Percentiles rank a stretch among this genome's conserved stretches.
Evolutionary conservation across 2,113 vertebrate species (phyloP).

Genomic region (Eclectus roratus): DNA sequence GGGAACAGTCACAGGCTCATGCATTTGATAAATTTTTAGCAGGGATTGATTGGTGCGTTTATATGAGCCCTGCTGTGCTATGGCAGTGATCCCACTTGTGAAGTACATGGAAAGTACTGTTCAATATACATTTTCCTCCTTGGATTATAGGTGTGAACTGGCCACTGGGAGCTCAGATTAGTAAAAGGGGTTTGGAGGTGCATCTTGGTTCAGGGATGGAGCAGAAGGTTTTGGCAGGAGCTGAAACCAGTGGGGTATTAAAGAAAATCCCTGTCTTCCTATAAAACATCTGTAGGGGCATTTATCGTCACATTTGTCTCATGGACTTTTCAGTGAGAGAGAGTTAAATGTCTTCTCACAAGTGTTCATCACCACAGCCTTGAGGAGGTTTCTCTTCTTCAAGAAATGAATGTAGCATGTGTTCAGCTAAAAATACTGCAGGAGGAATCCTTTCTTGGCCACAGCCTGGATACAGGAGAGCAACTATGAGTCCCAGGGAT

Average conservation of each 20-base stretch:
- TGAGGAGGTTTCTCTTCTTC: constrained; percentile 30
- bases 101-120: not conserved
- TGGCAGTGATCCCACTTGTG: not conserved
- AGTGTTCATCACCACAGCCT: not conserved
- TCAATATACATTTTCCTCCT: not conserved
- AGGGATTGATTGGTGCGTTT: not conserved
- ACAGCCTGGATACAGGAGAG: not conserved
- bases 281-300: not conserved
- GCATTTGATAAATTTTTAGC: not conserved
- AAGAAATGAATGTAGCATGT: not conserved
- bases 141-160: not conserved
- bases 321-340: not conserved
- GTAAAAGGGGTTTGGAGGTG: not conserved
- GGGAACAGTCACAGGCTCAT: not conserved
- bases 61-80: not conserved
- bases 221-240: not conserved
- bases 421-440: constrained; percentile 54
- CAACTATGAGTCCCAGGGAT: not conserved
- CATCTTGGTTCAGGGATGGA: not conserved
- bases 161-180: not conserved
- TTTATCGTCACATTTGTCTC: not conserved
- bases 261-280: not conserved
- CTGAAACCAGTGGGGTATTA: not conserved
- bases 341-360: not conserved
- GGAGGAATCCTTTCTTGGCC: constrained; percentile 57